A percentile compares a stretch with the other conserved stretches of the same genome.
These are phyloP conservation scores for Tyria jacobaeae DNA, from an alignment of 2,888 invertebrate genomes.

Conservation along the genomic window DNA sequence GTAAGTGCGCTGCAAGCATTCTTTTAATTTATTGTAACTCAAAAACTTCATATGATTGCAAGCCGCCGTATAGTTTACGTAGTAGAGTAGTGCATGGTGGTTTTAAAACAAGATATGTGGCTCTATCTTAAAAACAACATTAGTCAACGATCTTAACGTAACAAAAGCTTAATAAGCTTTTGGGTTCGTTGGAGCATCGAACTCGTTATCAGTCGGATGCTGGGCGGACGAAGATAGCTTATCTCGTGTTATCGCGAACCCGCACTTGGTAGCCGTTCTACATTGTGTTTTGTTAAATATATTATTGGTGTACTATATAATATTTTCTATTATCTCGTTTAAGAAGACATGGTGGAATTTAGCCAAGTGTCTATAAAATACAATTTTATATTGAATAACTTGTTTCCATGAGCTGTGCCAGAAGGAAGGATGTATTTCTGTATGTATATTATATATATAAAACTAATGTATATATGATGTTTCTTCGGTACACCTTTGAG, in stretches of 20 bases:
- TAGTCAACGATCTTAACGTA: conserved; percentile 1
- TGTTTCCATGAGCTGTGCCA: too few relatives aligned
- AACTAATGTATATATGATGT: too few relatives aligned
- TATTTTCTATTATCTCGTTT: background rate
- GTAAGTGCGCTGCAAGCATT: too few relatives aligned
- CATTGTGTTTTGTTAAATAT: conserved; percentile 19
- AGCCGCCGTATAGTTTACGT: too few relatives aligned
- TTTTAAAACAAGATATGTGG: background rate
- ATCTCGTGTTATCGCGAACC: conserved; percentile 56
- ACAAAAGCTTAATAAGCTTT: conserved; percentile 39
- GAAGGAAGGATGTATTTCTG: too few relatives aligned
- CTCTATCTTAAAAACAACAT: background rate
- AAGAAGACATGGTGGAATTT: background rate
- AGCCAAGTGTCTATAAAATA: background rate
- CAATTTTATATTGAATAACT: too few relatives aligned
- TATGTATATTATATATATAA: too few relatives aligned
- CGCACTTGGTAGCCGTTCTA: conserved; percentile 30
- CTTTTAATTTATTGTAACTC: too few relatives aligned
- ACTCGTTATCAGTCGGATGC: conserved; percentile 68
- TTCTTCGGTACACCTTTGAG: too few relatives aligned
- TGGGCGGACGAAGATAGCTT: conserved; percentile 68
- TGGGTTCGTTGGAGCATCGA: conserved; percentile 53
- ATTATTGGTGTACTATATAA: background rate
- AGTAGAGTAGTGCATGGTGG: too few relatives aligned
- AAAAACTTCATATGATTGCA: too few relatives aligned